A percentile compares a stretch with the other conserved stretches of the same genome.
phyloP scores from a whole-genome alignment of 2,113 vertebrate species.

The Macquaria australasica region DNA sequence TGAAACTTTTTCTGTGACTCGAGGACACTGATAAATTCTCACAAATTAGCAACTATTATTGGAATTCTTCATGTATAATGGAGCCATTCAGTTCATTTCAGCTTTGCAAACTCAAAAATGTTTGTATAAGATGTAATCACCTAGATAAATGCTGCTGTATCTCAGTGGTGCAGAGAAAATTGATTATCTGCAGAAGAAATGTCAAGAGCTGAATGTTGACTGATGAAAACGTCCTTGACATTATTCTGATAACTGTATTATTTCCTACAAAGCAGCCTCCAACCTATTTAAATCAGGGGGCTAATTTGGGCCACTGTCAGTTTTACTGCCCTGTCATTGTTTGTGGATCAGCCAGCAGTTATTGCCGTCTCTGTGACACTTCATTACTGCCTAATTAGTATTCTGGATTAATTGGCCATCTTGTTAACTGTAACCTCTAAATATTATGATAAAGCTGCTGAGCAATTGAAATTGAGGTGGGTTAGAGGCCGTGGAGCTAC shows the following conservation, averaged over 20 bases:
- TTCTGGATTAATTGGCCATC: constrained; percentile 77
- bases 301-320: constrained; percentile 65
- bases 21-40: neutral
- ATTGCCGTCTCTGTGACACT: constrained; percentile 64
- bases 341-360: constrained; percentile 68
- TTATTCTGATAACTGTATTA: constrained; percentile 52
- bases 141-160: constrained; percentile 20
- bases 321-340: constrained; percentile 72
- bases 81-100: constrained; percentile 20
- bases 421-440: constrained; percentile 79
- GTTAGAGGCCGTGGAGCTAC: constrained; percentile 43
- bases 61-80: constrained; percentile 2
- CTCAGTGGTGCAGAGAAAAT: constrained; percentile 39
- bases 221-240: constrained; percentile 68
- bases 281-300: constrained; percentile 61
- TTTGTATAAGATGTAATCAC: constrained; percentile 19
- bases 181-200: constrained; percentile 59
- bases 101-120: constrained; percentile 22
- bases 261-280: constrained; percentile 53
- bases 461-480: constrained; percentile 68
- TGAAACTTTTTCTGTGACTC: neutral
- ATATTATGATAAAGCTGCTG: constrained; percentile 75
- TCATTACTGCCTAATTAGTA: constrained; percentile 76
- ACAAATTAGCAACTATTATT: neutral
- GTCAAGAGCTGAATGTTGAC: constrained; percentile 59